Conservation (phyloP, 2,888 invertebrate genomes). For the Stegana nigrithorax region DNA sequence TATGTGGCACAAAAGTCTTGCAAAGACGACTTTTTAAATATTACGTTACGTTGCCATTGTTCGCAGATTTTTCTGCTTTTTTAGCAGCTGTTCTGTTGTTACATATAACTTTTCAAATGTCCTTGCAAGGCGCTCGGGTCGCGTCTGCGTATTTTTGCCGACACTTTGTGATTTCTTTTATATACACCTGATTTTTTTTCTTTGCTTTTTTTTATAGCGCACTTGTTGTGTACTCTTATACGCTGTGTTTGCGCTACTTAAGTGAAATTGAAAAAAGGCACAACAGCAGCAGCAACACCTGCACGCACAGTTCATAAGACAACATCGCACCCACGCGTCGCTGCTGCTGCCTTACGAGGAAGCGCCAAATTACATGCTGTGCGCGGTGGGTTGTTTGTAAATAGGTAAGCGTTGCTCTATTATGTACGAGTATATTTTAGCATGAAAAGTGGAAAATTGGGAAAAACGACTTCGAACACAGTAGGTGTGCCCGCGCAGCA, state of each 20-base stretch:
- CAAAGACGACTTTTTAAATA: not conserved
- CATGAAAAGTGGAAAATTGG: too few relatives aligned
- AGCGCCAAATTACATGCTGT: too few relatives aligned
- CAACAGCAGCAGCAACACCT: constrained; percentile 38
- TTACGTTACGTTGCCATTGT: constrained; percentile 34
- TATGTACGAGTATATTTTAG: too few relatives aligned
- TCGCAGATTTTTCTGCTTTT: constrained; percentile 34
- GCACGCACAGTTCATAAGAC: too few relatives aligned
- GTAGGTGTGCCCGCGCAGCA: too few relatives aligned
- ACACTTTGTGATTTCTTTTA: constrained; percentile 12
- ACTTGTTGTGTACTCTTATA: constrained; percentile 65
- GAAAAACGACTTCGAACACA: too few relatives aligned
- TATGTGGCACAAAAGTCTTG: constrained; percentile 11
- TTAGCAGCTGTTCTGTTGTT: not conserved
- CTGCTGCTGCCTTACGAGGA: too few relatives aligned
- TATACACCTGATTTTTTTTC: constrained; percentile 3
- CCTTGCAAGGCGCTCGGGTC: too few relatives aligned
- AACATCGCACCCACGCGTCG: too few relatives aligned
- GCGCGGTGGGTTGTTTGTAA: too few relatives aligned
- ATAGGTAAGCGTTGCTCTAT: too few relatives aligned
- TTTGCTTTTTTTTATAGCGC: constrained; percentile 53
- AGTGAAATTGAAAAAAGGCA: constrained; percentile 55
- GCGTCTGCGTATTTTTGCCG: constrained; percentile 6
- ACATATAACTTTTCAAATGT: not conserved
- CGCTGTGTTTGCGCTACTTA: constrained; percentile 47